Evolutionary conservation across 2,113 vertebrate species (phyloP), one percentile per base, ranked within the genome.

Genomic region (Desmodus rotundus): DNA sequence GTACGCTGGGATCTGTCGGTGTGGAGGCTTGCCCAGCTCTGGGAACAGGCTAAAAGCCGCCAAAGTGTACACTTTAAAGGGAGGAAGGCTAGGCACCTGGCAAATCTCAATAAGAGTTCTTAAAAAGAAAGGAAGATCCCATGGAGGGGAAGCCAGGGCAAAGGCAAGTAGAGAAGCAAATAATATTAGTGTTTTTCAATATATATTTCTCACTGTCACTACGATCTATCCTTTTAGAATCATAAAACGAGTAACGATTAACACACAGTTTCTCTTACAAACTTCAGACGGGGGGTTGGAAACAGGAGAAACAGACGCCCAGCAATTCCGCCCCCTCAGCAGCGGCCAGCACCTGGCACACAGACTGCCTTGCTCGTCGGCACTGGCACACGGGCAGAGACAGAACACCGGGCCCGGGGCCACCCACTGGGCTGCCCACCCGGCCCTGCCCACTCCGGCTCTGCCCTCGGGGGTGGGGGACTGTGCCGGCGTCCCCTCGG

Each of bases 401-500:
- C 36, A 45, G 88, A 33, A 33, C 4, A 3, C 2, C 11, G 38
- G 76, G 85, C 36, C 52, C 3, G 22, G 68, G 52, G 26, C 41
- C 41, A 52, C 76, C 82, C 12, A 63, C 13, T 20, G 86, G 61
- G 56, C 20, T 58, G 3, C 50, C 14, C 41, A 68, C 67, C 31
- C 86, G 11, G 81, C 43, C 33, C 77, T 33, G 13, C n/a, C n/a
- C n/a, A n/a, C n/a, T n/a, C 31, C 86, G 11, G 81, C 43, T 28
- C 77, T 33, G 13, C 74, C 38, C 72, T 74, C 2, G 0, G 58
- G 1, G 11, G 43, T 50, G 15, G 54, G 54, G 3, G 31, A n/a
- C 54, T 0, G 2, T 8, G 6, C n/a, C n/a, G n/a, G n/a, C n/a
- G n/a, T 19, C 58, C 43, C 7, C 7, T 2, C 4, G 17, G 74